Conservation (phyloP, 2,113 vertebrate genomes). For the Mugil cephalus region DNA sequence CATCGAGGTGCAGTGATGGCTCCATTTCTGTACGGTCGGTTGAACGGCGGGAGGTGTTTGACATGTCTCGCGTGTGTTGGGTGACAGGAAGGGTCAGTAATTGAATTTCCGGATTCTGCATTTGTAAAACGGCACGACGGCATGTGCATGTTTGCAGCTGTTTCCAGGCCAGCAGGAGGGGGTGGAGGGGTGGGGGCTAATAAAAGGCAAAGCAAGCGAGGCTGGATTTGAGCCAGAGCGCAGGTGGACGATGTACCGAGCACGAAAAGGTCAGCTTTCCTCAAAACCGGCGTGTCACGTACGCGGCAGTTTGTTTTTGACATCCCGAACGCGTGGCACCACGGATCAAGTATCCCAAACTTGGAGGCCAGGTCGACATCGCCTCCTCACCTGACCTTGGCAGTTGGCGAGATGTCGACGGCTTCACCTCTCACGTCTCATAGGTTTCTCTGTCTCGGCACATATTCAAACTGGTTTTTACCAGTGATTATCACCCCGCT, state of each 20-base stretch:
- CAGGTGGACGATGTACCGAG: background rate
- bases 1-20: slow-evolving; percentile 24
- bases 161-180: background rate
- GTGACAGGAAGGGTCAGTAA: slow-evolving; percentile 11
- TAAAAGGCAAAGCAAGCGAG: slow-evolving; percentile 2
- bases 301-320: background rate
- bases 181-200: slow-evolving; percentile 12
- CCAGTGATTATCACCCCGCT: background rate
- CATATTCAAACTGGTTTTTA: background rate
- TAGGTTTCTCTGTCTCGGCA: background rate
- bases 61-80: background rate
- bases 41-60: slow-evolving; percentile 33
- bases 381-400: slow-evolving; percentile 36
- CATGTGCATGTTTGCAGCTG: background rate
- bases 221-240: background rate
- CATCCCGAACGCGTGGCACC: background rate
- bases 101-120: slow-evolving; percentile 13
- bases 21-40: slow-evolving; percentile 13
- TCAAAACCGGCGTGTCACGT: background rate
- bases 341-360: too few species aligned
- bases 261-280: slow-evolving; percentile 43
- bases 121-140: slow-evolving; percentile 16
- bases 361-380: too few species aligned
- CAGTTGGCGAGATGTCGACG: slow-evolving; percentile 12
- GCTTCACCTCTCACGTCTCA: slow-evolving; percentile 13